Percentiles rank a stretch among this genome's conserved stretches.
These are phyloP conservation scores for Drosophila barbarae DNA, from an alignment of 2,888 invertebrate species.

Conservation along the genomic window DNA sequence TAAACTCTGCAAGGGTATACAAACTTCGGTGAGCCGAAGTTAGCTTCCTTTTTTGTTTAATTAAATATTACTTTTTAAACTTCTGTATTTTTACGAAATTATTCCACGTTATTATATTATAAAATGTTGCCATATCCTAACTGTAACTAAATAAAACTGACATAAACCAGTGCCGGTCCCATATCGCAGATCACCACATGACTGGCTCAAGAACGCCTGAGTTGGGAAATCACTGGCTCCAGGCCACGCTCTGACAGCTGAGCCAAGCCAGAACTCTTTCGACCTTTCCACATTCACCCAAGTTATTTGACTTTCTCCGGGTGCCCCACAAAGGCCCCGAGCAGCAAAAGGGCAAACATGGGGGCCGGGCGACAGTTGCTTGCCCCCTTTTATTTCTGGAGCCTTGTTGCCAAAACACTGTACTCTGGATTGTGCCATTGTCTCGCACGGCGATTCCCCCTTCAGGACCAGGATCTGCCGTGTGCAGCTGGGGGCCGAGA, in stretches of 20 bases:
- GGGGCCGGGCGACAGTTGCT: conserved; percentile 32
- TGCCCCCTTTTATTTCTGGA: conserved; percentile 36
- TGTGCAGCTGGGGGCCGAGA: conserved; percentile 39
- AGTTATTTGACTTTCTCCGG: conserved; percentile 66
- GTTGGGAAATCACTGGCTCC: conserved; percentile 29
- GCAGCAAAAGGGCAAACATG: conserved; percentile 58
- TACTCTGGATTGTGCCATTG: conserved; percentile 48
- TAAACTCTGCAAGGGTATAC: no score
- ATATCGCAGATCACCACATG: conserved; percentile 18
- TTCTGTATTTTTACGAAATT: background rate
- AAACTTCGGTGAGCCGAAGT: no score
- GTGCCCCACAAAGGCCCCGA: conserved; percentile 55
- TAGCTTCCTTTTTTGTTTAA: no score
- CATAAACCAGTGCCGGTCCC: conserved; percentile 23
- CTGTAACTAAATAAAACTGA: conserved; percentile 39
- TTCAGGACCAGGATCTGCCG: conserved; percentile 41
- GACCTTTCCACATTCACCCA: conserved; percentile 66
- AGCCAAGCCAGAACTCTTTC: conserved; percentile 48
- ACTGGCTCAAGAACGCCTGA: conserved; percentile 42
- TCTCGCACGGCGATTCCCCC: conserved; percentile 53
- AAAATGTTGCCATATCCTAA: background rate
- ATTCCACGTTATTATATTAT: background rate
- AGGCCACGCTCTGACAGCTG: conserved; percentile 45
- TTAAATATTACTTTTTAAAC: background rate
- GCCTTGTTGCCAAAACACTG: conserved; percentile 58